Evolutionary conservation across 2,113 vertebrate genomes (phyloP).

Genomic region (Pangasianodon hypophthalmus): DNA sequence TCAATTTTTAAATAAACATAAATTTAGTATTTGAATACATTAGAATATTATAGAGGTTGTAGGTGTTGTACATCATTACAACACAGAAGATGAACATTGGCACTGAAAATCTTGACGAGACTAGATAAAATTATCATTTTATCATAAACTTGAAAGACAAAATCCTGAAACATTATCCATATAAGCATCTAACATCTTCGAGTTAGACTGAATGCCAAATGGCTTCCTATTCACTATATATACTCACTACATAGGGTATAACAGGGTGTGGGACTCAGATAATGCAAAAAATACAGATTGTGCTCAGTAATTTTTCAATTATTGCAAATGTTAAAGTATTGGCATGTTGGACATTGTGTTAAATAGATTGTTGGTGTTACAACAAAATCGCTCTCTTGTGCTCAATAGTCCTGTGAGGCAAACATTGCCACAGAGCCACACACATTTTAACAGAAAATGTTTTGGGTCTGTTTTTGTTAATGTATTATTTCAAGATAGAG

Average conservation of each 20-base stretch:
- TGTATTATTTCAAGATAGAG: too few species aligned
- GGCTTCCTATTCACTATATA: background rate
- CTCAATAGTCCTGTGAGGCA: background rate
- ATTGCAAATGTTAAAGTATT: background rate
- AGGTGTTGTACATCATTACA: background rate
- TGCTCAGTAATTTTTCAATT: background rate
- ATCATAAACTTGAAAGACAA: background rate
- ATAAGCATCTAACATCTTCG: background rate
- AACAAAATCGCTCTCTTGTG: background rate
- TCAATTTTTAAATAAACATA: background rate
- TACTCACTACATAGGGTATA: background rate
- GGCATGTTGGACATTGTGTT: background rate
- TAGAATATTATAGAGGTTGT: background rate
- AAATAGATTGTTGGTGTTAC: background rate
- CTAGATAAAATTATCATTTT: background rate
- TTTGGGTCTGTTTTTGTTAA: background rate
- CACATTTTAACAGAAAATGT: background rate
- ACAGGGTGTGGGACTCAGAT: background rate
- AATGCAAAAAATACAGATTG: background rate
- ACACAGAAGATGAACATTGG: background rate
- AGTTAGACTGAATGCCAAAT: background rate
- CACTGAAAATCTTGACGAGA: background rate
- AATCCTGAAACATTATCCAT: background rate
- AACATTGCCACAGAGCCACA: background rate
- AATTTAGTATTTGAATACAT: background rate